Evolutionary conservation across 2,797 vertebrate genomes (phyloP).

Genomic region (Limnodromus scolopaceus): DNA sequence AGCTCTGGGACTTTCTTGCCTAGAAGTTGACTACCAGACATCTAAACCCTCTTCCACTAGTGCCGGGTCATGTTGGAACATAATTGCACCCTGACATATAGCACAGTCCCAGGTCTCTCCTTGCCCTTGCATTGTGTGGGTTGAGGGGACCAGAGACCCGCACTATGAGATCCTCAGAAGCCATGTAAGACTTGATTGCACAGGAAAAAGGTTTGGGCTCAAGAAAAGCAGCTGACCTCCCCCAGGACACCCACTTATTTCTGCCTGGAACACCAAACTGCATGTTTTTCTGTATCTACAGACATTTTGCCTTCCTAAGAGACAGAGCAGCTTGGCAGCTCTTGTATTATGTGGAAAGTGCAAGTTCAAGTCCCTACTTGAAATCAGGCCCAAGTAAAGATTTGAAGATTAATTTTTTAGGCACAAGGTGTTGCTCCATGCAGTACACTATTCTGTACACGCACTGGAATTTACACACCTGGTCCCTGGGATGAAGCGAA

Average conservation of each 20-base stretch:
- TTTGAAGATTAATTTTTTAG: not conserved
- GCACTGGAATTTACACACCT: not conserved
- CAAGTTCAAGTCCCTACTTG: not conserved
- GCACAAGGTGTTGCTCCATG: not conserved
- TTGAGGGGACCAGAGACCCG: not conserved
- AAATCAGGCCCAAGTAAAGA: not conserved
- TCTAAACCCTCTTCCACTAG: not conserved
- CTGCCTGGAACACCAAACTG: not conserved
- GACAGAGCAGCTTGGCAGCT: not conserved
- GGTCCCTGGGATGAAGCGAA: not conserved
- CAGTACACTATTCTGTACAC: not conserved
- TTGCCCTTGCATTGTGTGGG: fast-evolving
- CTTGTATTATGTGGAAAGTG: not conserved
- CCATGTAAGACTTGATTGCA: not conserved
- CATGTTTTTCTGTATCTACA: not conserved
- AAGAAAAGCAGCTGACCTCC: not conserved
- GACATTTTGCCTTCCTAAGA: not conserved
- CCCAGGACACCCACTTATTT: not conserved
- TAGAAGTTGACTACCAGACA: not conserved
- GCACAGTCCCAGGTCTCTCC: not conserved
- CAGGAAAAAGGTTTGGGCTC: not conserved
- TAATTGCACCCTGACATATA: not conserved
- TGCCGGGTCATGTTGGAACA: fast-evolving
- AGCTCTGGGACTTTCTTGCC: not conserved
- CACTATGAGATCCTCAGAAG: not conserved